These are phyloP conservation scores for Sarcophaga rosellei DNA, from an alignment of 2,888 invertebrate species.

Conservation along the genomic window DNA sequence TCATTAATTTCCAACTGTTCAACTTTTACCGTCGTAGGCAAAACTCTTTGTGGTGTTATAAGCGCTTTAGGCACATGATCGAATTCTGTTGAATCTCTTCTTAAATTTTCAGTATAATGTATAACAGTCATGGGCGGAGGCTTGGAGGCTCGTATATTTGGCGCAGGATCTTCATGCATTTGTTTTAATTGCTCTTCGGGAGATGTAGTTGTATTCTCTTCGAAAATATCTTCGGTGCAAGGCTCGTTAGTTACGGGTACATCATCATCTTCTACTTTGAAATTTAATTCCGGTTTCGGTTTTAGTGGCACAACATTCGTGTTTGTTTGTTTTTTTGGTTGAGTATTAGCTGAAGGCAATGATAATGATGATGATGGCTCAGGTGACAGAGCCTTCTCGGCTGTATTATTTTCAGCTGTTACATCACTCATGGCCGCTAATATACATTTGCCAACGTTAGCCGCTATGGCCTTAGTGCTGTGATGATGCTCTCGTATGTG, in stretches of 20 bases:
- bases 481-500: slow-evolving; percentile 73
- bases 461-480: slow-evolving; percentile 51
- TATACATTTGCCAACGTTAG: slow-evolving; percentile 69
- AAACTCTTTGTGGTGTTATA: not conserved
- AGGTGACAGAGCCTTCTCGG: not conserved
- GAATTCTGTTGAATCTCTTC: not conserved
- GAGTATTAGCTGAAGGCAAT: not conserved
- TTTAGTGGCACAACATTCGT: not conserved
- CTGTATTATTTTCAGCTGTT: slow-evolving; percentile 37
- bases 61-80: not conserved
- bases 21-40: slow-evolving; percentile 39
- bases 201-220: slow-evolving; percentile 23
- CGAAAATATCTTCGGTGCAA: slow-evolving; percentile 50
- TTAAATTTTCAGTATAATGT: not conserved
- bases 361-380: not conserved
- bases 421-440: slow-evolving; percentile 70
- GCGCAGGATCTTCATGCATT: slow-evolving; percentile 17
- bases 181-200: slow-evolving; percentile 43
- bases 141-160: not conserved
- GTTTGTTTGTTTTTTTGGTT: not conserved
- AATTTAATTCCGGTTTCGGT: slow-evolving; percentile 15
- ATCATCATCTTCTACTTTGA: slow-evolving; percentile 62
- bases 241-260: slow-evolving; percentile 65
- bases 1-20: slow-evolving; percentile 21
- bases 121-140: slow-evolving; percentile 50